A percentile compares a stretch with the other conserved stretches of the same genome.
Conservation (phyloP, 2,113 vertebrate genomes). For the Camarhynchus parvulus region DNA sequence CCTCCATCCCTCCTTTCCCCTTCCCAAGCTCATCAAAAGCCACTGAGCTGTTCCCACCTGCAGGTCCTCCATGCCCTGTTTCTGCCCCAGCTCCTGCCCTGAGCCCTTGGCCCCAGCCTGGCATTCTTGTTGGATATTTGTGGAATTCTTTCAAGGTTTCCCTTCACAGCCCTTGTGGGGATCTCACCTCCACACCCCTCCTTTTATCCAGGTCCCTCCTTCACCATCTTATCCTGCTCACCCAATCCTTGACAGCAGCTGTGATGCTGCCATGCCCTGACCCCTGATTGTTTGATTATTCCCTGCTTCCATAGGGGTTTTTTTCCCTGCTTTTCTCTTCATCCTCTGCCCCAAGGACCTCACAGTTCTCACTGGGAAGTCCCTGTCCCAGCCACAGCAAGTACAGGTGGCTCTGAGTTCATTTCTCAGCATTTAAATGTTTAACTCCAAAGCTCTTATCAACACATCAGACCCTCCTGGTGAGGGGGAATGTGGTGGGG, state of each 20-base stretch:
- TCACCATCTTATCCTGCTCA: neutral
- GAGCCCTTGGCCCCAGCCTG: neutral
- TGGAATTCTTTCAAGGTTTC: neutral
- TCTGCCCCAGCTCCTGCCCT: neutral
- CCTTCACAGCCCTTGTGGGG: fast-evolving
- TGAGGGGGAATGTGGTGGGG: neutral
- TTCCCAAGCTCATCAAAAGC: neutral
- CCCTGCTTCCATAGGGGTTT: fast-evolving
- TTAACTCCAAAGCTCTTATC: neutral
- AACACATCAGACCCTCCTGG: neutral
- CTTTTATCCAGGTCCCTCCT: neutral
- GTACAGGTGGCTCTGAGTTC: neutral
- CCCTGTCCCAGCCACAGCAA: fast-evolving
- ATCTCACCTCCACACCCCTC: neutral
- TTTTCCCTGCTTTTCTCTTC: neutral
- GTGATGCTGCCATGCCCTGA: neutral
- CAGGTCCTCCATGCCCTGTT: too few species aligned
- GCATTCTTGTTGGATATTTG: neutral
- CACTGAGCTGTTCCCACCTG: neutral
- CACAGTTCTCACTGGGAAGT: fast-evolving
- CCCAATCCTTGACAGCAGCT: fast-evolving
- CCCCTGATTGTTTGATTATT: neutral
- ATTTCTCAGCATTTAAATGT: neutral
- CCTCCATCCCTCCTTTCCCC: neutral
- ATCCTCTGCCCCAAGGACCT: neutral